Evolutionary conservation across 2,113 vertebrate genomes (phyloP).

Genomic region (Buteo buteo): DNA sequence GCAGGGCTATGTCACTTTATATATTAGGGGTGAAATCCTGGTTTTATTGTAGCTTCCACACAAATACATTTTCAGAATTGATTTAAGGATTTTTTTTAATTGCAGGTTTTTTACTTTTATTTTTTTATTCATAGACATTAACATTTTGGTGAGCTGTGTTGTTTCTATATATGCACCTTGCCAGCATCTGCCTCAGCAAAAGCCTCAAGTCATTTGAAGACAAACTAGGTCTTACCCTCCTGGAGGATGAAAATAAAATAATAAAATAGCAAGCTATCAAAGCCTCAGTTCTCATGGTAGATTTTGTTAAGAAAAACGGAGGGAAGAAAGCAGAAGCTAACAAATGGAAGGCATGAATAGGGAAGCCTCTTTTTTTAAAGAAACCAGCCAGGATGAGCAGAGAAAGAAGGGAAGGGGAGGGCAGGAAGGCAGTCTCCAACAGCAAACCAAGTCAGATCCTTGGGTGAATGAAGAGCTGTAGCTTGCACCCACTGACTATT

Average conservation of each 20-base stretch:
- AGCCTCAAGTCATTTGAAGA: not conserved
- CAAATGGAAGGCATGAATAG: not conserved
- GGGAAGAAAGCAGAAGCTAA: not conserved
- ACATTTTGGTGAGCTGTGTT: not conserved
- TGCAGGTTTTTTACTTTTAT: not conserved
- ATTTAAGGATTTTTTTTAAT: not conserved
- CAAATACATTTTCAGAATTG: not conserved
- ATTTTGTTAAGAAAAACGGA: not conserved
- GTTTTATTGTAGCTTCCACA: not conserved
- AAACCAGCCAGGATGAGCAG: not conserved
- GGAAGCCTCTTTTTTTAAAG: not conserved
- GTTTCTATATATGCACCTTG: not conserved
- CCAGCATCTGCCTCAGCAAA: not conserved
- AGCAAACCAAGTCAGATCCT: not conserved
- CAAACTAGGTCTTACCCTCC: not conserved
- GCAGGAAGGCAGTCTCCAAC: not conserved
- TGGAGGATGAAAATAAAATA: not conserved
- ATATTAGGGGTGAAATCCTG: not conserved
- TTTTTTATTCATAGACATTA: not conserved
- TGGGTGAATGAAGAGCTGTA: not conserved
- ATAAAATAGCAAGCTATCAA: not conserved
- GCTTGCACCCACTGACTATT: not conserved
- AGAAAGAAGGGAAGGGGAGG: not conserved
- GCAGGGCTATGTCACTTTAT: not conserved
- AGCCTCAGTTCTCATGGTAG: not conserved